A percentile compares a stretch with the other conserved stretches of the same genome.
Conservation (phyloP, 2,888 invertebrate genomes). For the Apantesis nais region DNA sequence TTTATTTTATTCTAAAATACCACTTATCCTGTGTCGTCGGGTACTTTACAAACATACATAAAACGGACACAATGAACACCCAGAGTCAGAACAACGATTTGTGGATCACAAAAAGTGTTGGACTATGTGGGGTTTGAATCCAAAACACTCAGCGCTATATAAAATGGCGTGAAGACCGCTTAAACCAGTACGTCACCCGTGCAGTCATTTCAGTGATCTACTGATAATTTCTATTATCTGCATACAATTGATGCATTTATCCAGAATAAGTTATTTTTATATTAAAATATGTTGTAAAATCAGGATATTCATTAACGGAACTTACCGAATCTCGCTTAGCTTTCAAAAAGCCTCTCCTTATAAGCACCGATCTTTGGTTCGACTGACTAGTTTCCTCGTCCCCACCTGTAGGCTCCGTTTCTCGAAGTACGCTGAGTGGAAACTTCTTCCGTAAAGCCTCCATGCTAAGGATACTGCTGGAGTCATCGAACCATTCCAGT, state of each 20-base stretch:
- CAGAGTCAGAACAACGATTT: no score
- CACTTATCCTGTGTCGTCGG: no score
- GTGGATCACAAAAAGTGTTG: no score
- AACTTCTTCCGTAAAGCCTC: constrained; percentile 84
- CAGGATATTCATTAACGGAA: neutral
- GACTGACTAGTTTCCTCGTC: constrained; percentile 89
- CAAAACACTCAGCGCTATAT: no score
- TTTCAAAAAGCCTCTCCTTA: constrained; percentile 90
- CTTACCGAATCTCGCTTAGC: constrained; percentile 89
- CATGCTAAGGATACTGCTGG: constrained; percentile 82
- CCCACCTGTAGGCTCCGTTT: constrained; percentile 69
- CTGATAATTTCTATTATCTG: neutral
- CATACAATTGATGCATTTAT: no score
- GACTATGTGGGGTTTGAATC: no score
- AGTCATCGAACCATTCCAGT: constrained; percentile 88
- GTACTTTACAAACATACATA: no score
- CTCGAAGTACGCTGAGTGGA: constrained; percentile 79
- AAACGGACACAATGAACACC: no score
- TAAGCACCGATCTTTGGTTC: constrained; percentile 90
- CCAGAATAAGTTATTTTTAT: no score
- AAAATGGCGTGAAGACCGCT: no score
- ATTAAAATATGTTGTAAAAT: neutral
- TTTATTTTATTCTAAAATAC: no score
- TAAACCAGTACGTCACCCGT: no score
- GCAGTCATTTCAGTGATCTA: neutral